Base-by-base conservation (phyloP, 1,140 invertebrate genomes). In the Paramacrobiotus metropolitanus region DNA sequence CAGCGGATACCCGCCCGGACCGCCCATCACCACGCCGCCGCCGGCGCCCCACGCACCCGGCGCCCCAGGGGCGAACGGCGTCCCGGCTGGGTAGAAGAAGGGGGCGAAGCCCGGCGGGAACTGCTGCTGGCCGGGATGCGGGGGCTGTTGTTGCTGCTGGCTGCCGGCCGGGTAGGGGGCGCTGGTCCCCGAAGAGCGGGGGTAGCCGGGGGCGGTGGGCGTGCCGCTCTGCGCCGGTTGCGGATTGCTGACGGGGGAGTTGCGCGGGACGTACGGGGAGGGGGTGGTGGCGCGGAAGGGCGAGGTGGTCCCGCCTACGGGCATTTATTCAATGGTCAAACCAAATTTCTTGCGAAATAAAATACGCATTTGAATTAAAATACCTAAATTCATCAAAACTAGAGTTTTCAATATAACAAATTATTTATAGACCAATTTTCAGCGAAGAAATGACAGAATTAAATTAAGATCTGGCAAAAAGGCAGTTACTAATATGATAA, bases 221-320 rank as follows among this genome's bases (percentile, higher is more conserved):
- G 4, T 4, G 28, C 24, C 4, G 48, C 48, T 15, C 48, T 55
- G 48, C 24, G 15, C 15, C 48, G 15, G 48, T 24, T 55, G 48
- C 24, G 48, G 48, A 55, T 55, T 55, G 48, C 48, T 55, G 15
- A 55, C 48, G 15, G 48, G 48, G 15, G 48, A 15, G 24, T 55
- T 55, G 24, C 48, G 48, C 9, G 48, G 48, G 24, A 55, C 48
- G 24, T 20, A 55, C 15, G 48, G 48, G 4, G 48, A 55, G 28
- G 48, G 48, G 15, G 48, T 55, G 15, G 48, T 55, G 4, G 48
- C 48, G 15, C 48, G 48, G 48, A 55, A 55, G 48, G 48, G 48
- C 24, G 48, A 55, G 15, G 48, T 15, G 4, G 48, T 55, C 34
- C 9, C n/a, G n/a, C n/a, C n/a, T n/a, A n/a, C n/a, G n/a, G n/a